Percentiles rank a stretch among this genome's conserved stretches.
phyloP scores from a whole-genome alignment of 2,113 vertebrate species.

The Noctilio leporinus region DNA sequence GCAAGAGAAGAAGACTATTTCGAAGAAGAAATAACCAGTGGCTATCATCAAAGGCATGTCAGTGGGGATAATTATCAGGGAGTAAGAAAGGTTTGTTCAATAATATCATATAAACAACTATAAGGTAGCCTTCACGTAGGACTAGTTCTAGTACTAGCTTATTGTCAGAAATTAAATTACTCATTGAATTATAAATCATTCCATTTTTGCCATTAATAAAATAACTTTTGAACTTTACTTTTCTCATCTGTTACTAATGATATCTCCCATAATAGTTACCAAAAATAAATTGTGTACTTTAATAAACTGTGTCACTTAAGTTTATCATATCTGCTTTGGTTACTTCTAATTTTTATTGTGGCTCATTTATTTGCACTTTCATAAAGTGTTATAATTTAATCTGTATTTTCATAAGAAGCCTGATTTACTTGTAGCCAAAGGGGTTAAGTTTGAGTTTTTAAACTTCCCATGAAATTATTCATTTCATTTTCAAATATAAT shows the following conservation, averaged over 20 bases:
- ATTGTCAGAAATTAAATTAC: not conserved
- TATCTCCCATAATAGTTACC: not conserved
- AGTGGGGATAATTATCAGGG: not conserved
- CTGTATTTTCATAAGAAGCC: not conserved
- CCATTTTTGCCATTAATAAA: not conserved
- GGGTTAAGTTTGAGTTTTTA: not conserved
- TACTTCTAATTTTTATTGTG: conserved; percentile 5
- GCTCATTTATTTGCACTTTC: not conserved
- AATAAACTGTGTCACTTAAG: not conserved
- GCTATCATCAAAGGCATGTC: not conserved
- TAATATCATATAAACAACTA: not conserved
- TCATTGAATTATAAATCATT: not conserved
- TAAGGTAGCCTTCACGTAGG: not conserved
- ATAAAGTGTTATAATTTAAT: not conserved
- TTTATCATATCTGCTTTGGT: not conserved
- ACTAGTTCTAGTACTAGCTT: not conserved
- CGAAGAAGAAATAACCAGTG: not conserved
- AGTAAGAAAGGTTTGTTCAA: not conserved
- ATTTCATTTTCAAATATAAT: conserved; percentile 54
- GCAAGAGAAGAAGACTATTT: not conserved
- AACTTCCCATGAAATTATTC: conserved; percentile 40
- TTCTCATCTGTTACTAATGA: not conserved
- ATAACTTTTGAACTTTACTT: not conserved
- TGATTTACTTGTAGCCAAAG: conserved; percentile 3
- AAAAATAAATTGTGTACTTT: not conserved